Evolutionary conservation across 2,888 invertebrate species (phyloP).

Genomic region (Marronus borbonicus): DNA sequence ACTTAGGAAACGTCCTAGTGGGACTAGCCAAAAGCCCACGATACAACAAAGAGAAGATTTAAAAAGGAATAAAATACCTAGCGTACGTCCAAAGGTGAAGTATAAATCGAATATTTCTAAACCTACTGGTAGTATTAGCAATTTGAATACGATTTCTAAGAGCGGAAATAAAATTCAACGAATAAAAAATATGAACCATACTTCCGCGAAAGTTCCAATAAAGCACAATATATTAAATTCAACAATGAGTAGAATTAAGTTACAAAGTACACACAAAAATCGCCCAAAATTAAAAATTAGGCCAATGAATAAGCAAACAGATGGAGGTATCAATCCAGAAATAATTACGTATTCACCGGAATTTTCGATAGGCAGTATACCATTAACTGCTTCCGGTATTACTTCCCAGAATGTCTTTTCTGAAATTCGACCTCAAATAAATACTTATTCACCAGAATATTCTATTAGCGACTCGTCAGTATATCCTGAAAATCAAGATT

Average conservation of each 20-base stretch:
- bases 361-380: constrained; percentile 50
- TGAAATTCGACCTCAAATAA: constrained; percentile 45
- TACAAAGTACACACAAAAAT: constrained; percentile 49
- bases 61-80: constrained; percentile 15
- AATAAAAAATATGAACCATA: neutral
- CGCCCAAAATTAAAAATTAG: constrained; percentile 50
- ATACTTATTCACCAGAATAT: constrained; percentile 44
- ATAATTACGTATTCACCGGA: constrained; percentile 66
- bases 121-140: neutral
- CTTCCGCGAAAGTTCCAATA: neutral
- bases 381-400: neutral
- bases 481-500: neutral
- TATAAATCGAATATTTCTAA: constrained; percentile 25
- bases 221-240: constrained; percentile 16
- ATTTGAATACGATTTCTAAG: neutral
- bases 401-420: constrained; percentile 1
- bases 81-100: constrained; percentile 22
- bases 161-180: neutral
- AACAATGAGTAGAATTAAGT: constrained; percentile 10
- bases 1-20: neutral
- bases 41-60: no score
- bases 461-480: neutral
- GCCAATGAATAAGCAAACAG: constrained; percentile 44
- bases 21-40: no score
- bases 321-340: constrained; percentile 60